These are phyloP conservation scores for Trichomycterus rosablanca DNA, from an alignment of 2,113 vertebrate genomes.

Conservation along the genomic window DNA sequence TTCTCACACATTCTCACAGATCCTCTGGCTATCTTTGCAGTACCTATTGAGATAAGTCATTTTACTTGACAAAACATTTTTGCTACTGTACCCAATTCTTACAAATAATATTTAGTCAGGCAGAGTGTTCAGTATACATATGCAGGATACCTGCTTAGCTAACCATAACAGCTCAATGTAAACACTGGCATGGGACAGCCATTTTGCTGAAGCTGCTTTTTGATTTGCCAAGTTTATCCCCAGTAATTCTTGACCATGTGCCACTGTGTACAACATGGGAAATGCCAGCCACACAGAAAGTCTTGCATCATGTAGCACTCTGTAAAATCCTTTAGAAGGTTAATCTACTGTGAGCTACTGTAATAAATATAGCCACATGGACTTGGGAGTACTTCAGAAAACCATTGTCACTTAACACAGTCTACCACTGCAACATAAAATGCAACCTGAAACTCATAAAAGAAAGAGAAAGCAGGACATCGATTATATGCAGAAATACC, in stretches of 20 bases:
- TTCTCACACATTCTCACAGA: too few species aligned
- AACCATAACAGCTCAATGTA: conserved; percentile 20
- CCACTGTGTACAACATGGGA: conserved; percentile 36
- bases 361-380: conserved; percentile 13
- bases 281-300: conserved; percentile 33
- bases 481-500: neutral
- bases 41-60: too few species aligned
- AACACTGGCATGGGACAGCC: conserved; percentile 9
- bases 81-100: too few species aligned
- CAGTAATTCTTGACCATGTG: conserved; percentile 42
- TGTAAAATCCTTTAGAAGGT: conserved; percentile 45
- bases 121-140: conserved; percentile 25
- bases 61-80: too few species aligned
- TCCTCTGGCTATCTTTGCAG: too few species aligned
- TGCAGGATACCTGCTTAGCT: conserved; percentile 39
- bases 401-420: too few species aligned
- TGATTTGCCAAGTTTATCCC: conserved; percentile 40
- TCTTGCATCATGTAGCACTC: conserved; percentile 28
- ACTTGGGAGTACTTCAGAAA: too few species aligned
- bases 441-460: conserved; percentile 23
- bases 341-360: conserved; percentile 38
- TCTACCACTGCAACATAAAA: conserved; percentile 28
- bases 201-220: conserved; percentile 32
- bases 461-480: conserved; percentile 14
- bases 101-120: conserved; percentile 30